Percentiles rank a stretch among this genome's conserved stretches.
Conservation (phyloP, 2,888 invertebrate species). For the Erpobdella octoculata region DNA sequence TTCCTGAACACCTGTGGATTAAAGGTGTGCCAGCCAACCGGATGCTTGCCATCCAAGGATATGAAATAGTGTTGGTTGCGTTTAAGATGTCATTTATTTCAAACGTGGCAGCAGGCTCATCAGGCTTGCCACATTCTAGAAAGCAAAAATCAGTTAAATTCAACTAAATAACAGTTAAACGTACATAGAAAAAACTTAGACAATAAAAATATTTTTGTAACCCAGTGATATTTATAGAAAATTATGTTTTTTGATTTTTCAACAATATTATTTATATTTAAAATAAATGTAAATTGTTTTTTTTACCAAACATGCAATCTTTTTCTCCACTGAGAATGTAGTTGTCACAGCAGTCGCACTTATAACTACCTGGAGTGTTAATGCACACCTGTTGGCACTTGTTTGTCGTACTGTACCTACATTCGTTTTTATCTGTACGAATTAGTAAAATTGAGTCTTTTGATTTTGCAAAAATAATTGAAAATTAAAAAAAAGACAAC, state of each 20-base stretch:
- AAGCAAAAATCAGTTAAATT: not conserved
- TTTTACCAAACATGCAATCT: conserved; percentile 15
- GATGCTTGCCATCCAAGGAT: conserved; percentile 22
- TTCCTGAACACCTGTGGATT: conserved; percentile 18
- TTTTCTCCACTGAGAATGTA: conserved; percentile 18
- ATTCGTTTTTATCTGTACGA: conserved; percentile 24
- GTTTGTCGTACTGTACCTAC: conserved; percentile 10
- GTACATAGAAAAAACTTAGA: no score
- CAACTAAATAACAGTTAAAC: not conserved
- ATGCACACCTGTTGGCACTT: conserved; percentile 25
- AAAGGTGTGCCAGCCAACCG: not conserved
- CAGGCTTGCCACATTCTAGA: conserved; percentile 15
- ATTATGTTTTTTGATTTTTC: no score
- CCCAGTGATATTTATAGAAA: no score
- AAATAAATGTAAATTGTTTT: not conserved
- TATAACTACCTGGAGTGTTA: conserved; percentile 27
- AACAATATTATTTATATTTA: no score
- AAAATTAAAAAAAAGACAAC: no score
- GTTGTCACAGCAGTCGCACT: conserved; percentile 24
- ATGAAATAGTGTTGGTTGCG: not conserved
- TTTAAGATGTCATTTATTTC: not conserved
- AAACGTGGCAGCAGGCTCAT: not conserved
- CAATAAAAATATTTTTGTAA: no score
- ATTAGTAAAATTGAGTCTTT: not conserved
- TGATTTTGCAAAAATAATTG: not conserved